Conservation (phyloP, 1,140 invertebrate genomes). For the Pseudomyrmex gracilis region DNA sequence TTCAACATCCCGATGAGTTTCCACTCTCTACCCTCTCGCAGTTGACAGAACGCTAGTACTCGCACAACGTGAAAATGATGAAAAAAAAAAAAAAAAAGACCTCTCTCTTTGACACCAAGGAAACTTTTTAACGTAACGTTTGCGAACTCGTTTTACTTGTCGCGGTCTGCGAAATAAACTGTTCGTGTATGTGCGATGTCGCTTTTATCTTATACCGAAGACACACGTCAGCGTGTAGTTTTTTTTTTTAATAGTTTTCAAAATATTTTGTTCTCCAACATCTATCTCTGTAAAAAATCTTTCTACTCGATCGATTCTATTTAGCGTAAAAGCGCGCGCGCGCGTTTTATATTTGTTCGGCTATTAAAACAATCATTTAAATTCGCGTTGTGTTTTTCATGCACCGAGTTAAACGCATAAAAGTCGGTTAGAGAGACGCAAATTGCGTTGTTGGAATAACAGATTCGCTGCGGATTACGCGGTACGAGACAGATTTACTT, state of each 20-base stretch:
- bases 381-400: not conserved
- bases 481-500: not conserved
- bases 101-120: not conserved
- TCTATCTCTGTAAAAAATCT: not conserved
- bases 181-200: not conserved
- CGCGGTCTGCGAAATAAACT: not conserved
- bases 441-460: not conserved
- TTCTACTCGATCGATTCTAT: too few species aligned
- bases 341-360: not conserved
- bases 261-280: not conserved
- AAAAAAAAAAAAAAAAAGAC: not conserved
- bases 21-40: not conserved
- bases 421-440: not conserved
- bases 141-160: not conserved
- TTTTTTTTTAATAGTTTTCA: not conserved
- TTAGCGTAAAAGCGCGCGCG: too few species aligned
- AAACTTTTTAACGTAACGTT: slow-evolving; percentile 33
- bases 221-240: not conserved
- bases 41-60: slow-evolving; percentile 59
- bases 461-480: not conserved
- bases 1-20: slow-evolving; percentile 87
- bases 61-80: slow-evolving; percentile 18
- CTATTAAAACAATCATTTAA: not conserved
- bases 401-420: not conserved
- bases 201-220: not conserved